A percentile compares a stretch with the other conserved stretches of the same genome.
Conservation (phyloP, 2,113 vertebrate species). For the Corydoras maculifer region DNA sequence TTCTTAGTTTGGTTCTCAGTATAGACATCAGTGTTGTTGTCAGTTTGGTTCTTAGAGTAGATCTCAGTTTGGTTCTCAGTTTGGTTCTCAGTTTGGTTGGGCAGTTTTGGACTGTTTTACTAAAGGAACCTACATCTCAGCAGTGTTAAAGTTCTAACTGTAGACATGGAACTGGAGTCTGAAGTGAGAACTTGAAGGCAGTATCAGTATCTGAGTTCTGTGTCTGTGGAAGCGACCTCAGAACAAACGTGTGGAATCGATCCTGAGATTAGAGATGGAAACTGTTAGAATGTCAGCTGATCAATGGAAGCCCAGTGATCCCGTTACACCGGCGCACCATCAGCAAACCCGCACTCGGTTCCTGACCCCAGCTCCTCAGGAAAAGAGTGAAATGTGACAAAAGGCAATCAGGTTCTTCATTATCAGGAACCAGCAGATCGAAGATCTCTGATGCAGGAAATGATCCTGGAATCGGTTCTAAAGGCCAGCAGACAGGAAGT, state of each 20-base stretch:
- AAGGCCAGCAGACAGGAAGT: neutral
- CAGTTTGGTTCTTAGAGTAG: too few relatives aligned
- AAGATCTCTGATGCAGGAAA: constrained; percentile 14
- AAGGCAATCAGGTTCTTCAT: constrained; percentile 19
- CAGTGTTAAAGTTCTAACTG: too few relatives aligned
- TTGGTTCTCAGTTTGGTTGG: too few relatives aligned
- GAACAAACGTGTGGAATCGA: constrained; percentile 18
- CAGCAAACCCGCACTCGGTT: constrained; percentile 6
- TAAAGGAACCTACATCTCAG: too few relatives aligned
- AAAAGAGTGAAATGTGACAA: constrained; percentile 16
- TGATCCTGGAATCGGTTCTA: constrained; percentile 24
- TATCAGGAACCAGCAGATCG: constrained; percentile 15
- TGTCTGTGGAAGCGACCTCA: constrained; percentile 4
- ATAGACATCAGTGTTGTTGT: too few relatives aligned
- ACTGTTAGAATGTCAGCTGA: constrained; percentile 27
- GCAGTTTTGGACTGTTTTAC: too few relatives aligned
- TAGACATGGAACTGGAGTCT: neutral
- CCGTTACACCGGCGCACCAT: constrained; percentile 6
- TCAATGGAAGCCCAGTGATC: constrained; percentile 14
- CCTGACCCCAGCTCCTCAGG: neutral
- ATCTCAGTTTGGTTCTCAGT: too few relatives aligned
- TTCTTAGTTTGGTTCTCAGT: too few relatives aligned
- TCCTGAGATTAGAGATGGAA: constrained; percentile 4
- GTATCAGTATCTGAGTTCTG: neutral
- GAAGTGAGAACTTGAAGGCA: neutral